These are phyloP conservation scores for Chymomyza costata DNA, from an alignment of 1,140 invertebrate species.

Conservation along the genomic window DNA sequence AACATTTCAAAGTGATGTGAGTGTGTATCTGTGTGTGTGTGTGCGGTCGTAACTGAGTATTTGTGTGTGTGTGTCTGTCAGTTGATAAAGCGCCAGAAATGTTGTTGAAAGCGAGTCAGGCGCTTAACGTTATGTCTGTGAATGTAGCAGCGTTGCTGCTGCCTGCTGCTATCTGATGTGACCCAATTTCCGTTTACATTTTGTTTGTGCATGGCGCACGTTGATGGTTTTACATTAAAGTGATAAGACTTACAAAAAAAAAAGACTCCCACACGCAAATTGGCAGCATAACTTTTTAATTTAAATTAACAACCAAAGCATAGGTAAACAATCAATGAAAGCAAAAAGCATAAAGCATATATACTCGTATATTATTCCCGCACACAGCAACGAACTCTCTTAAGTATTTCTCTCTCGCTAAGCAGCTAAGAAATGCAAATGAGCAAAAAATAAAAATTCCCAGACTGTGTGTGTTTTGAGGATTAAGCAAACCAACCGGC, in stretches of 20 bases:
- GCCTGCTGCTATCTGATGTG: slow-evolving; percentile 42
- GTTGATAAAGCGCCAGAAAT: slow-evolving; percentile 14
- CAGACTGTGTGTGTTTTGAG: too few relatives aligned
- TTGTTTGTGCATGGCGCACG: slow-evolving; percentile 4
- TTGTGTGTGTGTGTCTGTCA: too few relatives aligned
- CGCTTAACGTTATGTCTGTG: too few relatives aligned
- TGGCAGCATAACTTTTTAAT: neutral
- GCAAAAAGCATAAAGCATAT: neutral
- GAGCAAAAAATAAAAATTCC: neutral
- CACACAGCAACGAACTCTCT: neutral
- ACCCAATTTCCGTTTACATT: slow-evolving; percentile 44
- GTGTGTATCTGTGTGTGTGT: too few relatives aligned
- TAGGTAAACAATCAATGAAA: slow-evolving; percentile 28
- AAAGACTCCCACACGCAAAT: slow-evolving; percentile 28
- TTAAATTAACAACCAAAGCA: neutral
- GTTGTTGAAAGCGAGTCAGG: slow-evolving; percentile 20
- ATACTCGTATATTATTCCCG: neutral
- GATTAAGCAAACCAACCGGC: neutral
- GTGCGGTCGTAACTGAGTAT: too few relatives aligned
- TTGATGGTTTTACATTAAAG: slow-evolving; percentile 6
- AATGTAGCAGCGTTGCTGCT: slow-evolving; percentile 1
- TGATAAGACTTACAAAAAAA: slow-evolving; percentile 42
- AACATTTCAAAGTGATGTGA: slow-evolving; percentile 6
- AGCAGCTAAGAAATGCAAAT: neutral
- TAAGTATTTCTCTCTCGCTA: neutral